phyloP scores from a whole-genome alignment of 2,113 vertebrate species.

The Ophthalmolycus amberensis region DNA sequence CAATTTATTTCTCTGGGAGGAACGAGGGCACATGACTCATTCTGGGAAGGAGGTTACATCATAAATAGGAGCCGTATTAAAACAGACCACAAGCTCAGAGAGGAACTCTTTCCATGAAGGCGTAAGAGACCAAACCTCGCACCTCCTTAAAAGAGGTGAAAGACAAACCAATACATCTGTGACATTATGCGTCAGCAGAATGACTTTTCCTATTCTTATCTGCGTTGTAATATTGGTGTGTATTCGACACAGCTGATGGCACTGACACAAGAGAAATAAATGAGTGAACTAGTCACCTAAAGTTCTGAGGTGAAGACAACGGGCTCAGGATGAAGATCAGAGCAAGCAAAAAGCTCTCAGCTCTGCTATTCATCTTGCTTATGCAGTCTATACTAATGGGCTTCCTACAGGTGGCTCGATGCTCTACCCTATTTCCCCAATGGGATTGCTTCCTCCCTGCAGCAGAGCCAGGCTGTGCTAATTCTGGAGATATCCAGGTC shows the following conservation, averaged over 20 bases:
- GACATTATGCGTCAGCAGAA: conserved; percentile 34
- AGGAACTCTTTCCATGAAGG: conserved; percentile 43
- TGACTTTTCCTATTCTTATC: conserved; percentile 16
- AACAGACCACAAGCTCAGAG: conserved; percentile 57
- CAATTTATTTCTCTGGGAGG: conserved; percentile 59
- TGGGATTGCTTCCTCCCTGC: conserved; percentile 66
- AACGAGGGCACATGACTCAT: conserved; percentile 72
- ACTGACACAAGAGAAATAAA: conserved; percentile 18
- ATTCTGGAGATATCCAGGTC: conserved; percentile 76
- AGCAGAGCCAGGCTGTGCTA: conserved; percentile 70
- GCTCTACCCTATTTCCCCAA: conserved; percentile 60
- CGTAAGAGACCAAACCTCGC: conserved; percentile 37
- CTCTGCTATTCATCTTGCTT: conserved; percentile 60
- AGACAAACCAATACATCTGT: conserved; percentile 43
- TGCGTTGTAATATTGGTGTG: background rate
- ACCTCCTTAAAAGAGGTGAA: conserved; percentile 52
- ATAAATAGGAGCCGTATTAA: conserved; percentile 60
- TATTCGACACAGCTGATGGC: conserved; percentile 20
- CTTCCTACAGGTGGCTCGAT: conserved; percentile 58
- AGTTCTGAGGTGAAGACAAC: conserved; percentile 65
- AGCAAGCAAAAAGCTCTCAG: conserved; percentile 16
- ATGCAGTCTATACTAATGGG: conserved; percentile 72
- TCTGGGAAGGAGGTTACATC: conserved; percentile 67
- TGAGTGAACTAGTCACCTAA: conserved; percentile 32
- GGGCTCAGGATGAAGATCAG: conserved; percentile 55